These are phyloP conservation scores for Muscicapa striata DNA, from an alignment of 2,797 vertebrate species.

Conservation along the genomic window DNA sequence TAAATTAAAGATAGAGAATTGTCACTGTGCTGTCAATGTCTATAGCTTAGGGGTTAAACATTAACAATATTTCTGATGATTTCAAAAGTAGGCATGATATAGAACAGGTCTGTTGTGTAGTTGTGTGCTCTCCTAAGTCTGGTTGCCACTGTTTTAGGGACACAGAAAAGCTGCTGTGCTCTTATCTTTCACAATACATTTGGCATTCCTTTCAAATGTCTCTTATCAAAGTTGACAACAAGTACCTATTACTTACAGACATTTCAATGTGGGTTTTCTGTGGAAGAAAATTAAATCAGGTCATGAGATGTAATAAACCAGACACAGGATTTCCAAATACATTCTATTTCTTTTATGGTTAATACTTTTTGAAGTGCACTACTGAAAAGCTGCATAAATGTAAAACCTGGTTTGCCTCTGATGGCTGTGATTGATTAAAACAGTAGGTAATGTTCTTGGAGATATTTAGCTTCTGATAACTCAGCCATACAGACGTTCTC, in stretches of 20 bases:
- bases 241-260: slow-evolving; percentile 56
- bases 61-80: not conserved
- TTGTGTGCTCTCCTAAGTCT: not conserved
- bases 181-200: slow-evolving; percentile 47
- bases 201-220: slow-evolving; percentile 43
- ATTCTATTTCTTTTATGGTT: slow-evolving; percentile 36
- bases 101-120: not conserved
- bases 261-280: slow-evolving; percentile 37
- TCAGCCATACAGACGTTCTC: not conserved
- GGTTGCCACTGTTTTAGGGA: not conserved
- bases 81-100: not conserved
- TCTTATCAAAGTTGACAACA: slow-evolving; percentile 57
- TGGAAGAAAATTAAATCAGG: slow-evolving; percentile 64
- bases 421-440: slow-evolving; percentile 40
- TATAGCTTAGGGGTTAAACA: not conserved
- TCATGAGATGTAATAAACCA: slow-evolving; percentile 54
- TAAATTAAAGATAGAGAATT: not conserved
- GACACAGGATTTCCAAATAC: slow-evolving; percentile 43
- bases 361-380: slow-evolving; percentile 30
- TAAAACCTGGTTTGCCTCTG: slow-evolving; percentile 22
- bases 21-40: not conserved
- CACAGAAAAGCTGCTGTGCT: not conserved
- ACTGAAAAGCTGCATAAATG: slow-evolving; percentile 35
- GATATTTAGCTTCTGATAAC: slow-evolving; percentile 45
- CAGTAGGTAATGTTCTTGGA: slow-evolving; percentile 14